Evolutionary conservation across 2,113 vertebrate genomes (phyloP).

Genomic region (Papio anubis): DNA sequence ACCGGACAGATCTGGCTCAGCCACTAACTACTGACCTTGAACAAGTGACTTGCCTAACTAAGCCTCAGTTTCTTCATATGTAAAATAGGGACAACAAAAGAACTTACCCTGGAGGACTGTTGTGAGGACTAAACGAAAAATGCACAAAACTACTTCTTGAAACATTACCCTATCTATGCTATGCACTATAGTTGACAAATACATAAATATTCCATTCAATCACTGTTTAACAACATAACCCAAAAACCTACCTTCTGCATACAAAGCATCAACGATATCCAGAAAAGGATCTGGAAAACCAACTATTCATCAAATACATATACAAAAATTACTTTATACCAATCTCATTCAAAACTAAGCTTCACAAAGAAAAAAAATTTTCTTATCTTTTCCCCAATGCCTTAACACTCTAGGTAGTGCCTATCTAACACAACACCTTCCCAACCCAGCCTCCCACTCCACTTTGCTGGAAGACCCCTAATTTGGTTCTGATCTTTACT

Average conservation of each 20-base stretch:
- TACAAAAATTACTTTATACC: neutral
- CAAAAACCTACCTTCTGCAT: neutral
- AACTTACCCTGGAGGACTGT: fast-evolving
- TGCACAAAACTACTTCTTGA: neutral
- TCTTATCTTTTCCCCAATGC: neutral
- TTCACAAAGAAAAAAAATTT: neutral
- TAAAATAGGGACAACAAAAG: neutral
- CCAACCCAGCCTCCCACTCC: too few species aligned
- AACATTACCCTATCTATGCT: neutral
- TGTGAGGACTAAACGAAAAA: neutral
- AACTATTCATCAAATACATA: neutral
- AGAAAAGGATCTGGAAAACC: neutral
- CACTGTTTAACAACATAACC: neutral
- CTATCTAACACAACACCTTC: neutral
- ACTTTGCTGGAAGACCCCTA: neutral
- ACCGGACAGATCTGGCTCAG: neutral
- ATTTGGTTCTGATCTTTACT: neutral
- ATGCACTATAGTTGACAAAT: neutral
- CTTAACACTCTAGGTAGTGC: neutral
- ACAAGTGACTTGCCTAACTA: neutral
- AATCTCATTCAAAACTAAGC: neutral
- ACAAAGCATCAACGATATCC: neutral
- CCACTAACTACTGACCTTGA: neutral
- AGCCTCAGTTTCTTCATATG: neutral
- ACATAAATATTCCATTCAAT: neutral